These are phyloP conservation scores for Erebia epiphron DNA, from an alignment of 2,888 invertebrate species.

Conservation along the genomic window DNA sequence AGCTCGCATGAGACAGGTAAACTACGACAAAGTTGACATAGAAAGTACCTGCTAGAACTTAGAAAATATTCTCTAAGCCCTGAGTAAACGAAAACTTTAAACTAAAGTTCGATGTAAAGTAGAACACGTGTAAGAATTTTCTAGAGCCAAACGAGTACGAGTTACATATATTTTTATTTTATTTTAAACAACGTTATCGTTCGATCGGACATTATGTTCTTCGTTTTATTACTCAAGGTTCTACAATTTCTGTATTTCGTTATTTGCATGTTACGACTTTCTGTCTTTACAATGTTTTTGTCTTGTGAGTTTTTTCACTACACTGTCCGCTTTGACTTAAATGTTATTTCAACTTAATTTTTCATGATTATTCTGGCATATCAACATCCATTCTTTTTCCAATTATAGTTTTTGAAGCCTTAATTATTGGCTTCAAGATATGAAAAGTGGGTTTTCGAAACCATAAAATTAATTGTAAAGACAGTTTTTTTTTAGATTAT, in stretches of 20 bases:
- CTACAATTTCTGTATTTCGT: constrained; percentile 50
- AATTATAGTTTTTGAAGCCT: background rate
- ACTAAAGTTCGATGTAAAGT: background rate
- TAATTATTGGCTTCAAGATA: background rate
- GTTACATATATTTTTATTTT: background rate
- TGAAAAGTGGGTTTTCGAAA: background rate
- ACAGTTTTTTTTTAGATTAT: background rate
- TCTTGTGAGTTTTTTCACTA: constrained; percentile 14
- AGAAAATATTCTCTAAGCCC: background rate
- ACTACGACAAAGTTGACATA: background rate
- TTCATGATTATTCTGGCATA: background rate
- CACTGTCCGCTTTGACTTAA: constrained; percentile 17
- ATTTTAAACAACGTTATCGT: constrained; percentile 22
- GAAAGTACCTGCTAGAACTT: background rate
- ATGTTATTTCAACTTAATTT: constrained; percentile 10
- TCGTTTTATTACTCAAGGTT: constrained; percentile 51
- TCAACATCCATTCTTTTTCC: background rate
- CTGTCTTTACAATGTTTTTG: constrained; percentile 20
- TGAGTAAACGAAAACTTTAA: background rate
- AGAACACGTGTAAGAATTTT: constrained; percentile 41
- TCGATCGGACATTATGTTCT: constrained; percentile 28
- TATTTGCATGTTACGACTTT: constrained; percentile 21
- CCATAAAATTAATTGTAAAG: background rate
- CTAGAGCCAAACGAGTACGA: constrained; percentile 45
- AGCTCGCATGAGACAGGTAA: constrained; percentile 87